A percentile compares a stretch with the other conserved stretches of the same genome.
These are phyloP conservation scores for Holocentrus rufus DNA, from an alignment of 2,797 vertebrate genomes.

Conservation along the genomic window DNA sequence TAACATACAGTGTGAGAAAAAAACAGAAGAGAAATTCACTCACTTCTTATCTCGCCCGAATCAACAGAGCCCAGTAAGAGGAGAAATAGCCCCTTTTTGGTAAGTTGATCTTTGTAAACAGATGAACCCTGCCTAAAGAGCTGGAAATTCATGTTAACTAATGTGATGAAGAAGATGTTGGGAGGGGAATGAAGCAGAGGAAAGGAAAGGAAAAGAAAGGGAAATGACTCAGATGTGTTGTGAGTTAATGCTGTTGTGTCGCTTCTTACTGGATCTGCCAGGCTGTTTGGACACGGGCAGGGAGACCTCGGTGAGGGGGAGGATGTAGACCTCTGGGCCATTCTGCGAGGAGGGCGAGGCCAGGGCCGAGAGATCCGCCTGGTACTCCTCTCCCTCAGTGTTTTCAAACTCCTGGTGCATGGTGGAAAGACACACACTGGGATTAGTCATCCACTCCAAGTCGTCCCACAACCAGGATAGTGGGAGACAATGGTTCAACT, in stretches of 20 bases:
- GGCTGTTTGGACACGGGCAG: slow-evolving; percentile 95
- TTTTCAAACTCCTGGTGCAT: slow-evolving; percentile 93
- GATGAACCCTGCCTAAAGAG: too few species aligned
- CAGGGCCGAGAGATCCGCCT: slow-evolving; percentile 87
- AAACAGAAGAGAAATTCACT: slow-evolving; percentile 7
- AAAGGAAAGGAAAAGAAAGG: neutral
- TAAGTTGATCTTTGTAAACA: too few species aligned
- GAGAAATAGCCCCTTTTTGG: slow-evolving; percentile 6
- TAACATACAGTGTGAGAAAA: neutral
- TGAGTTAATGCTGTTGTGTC: slow-evolving; percentile 3
- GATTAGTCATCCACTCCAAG: slow-evolving; percentile 71
- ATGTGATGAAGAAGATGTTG: neutral
- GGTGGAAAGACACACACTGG: slow-evolving; percentile 53
- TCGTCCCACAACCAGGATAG: slow-evolving; percentile 35
- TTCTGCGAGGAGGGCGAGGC: slow-evolving; percentile 89
- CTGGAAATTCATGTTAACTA: slow-evolving; percentile 9
- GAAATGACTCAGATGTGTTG: neutral
- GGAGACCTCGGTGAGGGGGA: slow-evolving; percentile 95
- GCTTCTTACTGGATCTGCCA: slow-evolving; percentile 90
- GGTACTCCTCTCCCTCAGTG: slow-evolving; percentile 91
- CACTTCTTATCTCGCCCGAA: slow-evolving; percentile 3
- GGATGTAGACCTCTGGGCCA: slow-evolving; percentile 94
- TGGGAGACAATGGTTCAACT: slow-evolving; percentile 71
- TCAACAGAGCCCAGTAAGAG: neutral
- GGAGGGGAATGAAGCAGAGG: too few species aligned